Base-by-base conservation (phyloP, 2,113 vertebrate species). In the Larimichthys crocea region DNA sequence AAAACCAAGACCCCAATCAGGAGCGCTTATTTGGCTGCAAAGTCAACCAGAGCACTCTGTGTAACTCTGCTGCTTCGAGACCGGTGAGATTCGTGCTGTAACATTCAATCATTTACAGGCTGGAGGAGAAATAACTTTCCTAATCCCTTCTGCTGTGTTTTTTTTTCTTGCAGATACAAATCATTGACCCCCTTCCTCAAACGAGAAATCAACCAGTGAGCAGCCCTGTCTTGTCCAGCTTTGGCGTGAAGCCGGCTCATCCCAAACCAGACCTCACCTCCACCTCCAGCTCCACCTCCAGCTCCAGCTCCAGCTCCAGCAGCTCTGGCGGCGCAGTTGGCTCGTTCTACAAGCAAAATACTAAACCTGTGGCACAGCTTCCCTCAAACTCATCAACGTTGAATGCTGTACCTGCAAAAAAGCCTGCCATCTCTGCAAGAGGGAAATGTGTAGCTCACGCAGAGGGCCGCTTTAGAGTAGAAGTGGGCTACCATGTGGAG, bases 381-480 rank as follows among this genome's bases (percentile, higher is more conserved):
- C 59, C 84, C 20, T 79, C 88, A 24, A 79, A 55, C 40, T 53
- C 81, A 2, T 48, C 83, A 19, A 22, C 75, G 49, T 14, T 24
- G n/a, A 80, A 60, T 35, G 10, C 50, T 10, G 35, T 68, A 17
- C 82, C 93, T 64, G 76, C 77, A 20, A 96, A 94, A 63, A 97
- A 94, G 81, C 53, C 89, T 31, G 73, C 61, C 9, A 77, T 79
- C 69, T 78, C 89, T 64, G 90, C 92, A 7, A 92, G 92, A 78
- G 98, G 98, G 20, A 94, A 81, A 42, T 99, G 98, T 70, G 82
- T 97, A 9, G 86, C 87, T 75, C 94, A 95, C 0, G 74, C 84
- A 5, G 95, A 96, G 35, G 93, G 91, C 40, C 95, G 97, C 15
- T 99, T 99, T 92, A 95, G 94, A 76, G 96, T 99, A 0, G 96